Percentiles rank a stretch among this genome's conserved stretches.
phyloP scores from a whole-genome alignment of 2,113 vertebrate species.

The Cepphus grylle region DNA sequence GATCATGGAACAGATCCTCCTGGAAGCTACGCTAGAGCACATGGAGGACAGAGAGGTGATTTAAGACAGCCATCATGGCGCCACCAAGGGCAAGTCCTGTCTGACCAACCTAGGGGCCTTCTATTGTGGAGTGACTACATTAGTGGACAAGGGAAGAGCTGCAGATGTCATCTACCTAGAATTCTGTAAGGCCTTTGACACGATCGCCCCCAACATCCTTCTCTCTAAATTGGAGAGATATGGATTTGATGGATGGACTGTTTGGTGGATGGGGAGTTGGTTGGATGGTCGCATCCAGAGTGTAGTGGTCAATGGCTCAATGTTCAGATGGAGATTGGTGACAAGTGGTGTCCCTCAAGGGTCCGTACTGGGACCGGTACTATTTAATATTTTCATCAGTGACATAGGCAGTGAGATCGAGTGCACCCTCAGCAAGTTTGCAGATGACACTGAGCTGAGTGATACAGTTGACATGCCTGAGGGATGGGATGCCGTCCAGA shows the following conservation, averaged over 20 bases:
- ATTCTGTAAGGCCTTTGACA: background rate
- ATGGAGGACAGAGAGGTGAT: background rate
- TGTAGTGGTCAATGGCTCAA: background rate
- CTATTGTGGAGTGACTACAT: background rate
- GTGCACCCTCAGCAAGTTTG: background rate
- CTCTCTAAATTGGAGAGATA: background rate
- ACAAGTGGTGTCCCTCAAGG: background rate
- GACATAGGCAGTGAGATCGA: background rate
- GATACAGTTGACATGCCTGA: background rate
- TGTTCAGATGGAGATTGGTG: background rate
- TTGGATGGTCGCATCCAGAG: background rate
- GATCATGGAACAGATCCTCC: background rate
- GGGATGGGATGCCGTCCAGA: background rate
- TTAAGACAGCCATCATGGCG: accelerated
- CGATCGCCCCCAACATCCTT: background rate
- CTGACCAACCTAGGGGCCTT: background rate
- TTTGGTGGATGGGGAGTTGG: background rate
- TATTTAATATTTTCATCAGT: background rate
- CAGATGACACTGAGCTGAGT: background rate
- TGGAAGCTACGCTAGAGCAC: background rate
- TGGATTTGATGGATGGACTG: background rate
- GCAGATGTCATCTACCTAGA: background rate
- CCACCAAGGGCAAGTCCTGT: background rate
- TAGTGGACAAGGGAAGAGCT: background rate
- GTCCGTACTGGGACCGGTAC: background rate